These are phyloP conservation scores for Pseudochaenichthys georgianus DNA, from an alignment of 2,797 vertebrate species.

Conservation along the genomic window DNA sequence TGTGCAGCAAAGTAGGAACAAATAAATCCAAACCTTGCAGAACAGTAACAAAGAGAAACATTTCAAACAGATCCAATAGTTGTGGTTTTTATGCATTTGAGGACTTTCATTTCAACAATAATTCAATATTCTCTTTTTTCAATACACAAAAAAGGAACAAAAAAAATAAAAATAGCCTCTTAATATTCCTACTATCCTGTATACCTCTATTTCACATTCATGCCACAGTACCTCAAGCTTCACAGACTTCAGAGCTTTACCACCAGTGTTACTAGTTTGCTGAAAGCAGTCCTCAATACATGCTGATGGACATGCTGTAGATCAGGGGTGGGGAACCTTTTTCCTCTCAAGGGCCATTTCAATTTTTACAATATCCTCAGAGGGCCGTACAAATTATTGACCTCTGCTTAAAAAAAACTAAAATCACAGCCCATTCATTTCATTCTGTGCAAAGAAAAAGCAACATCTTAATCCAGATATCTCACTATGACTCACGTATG, in stretches of 20 bases:
- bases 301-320: constrained; percentile 8
- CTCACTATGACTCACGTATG: too few relatives aligned
- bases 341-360: too few relatives aligned
- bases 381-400: too few relatives aligned
- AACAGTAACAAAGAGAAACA: background rate
- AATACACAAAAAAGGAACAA: background rate
- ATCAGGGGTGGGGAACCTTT: too few relatives aligned
- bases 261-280: background rate
- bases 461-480: too few relatives aligned
- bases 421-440: too few relatives aligned
- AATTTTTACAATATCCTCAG: too few relatives aligned
- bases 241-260: background rate
- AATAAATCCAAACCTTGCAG: background rate
- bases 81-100: background rate
- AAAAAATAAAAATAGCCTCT: background rate
- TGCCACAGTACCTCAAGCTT: background rate
- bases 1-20: background rate
- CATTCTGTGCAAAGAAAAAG: too few relatives aligned
- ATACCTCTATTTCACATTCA: background rate
- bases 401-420: too few relatives aligned
- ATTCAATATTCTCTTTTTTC: background rate
- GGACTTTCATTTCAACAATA: background rate
- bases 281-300: background rate
- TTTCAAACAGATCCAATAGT: background rate
- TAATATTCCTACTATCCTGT: background rate